Percentiles rank a stretch among this genome's conserved stretches.
These are phyloP conservation scores for Pomatostomus ruficeps DNA, from an alignment of 2,113 vertebrate genomes.

Conservation along the genomic window DNA sequence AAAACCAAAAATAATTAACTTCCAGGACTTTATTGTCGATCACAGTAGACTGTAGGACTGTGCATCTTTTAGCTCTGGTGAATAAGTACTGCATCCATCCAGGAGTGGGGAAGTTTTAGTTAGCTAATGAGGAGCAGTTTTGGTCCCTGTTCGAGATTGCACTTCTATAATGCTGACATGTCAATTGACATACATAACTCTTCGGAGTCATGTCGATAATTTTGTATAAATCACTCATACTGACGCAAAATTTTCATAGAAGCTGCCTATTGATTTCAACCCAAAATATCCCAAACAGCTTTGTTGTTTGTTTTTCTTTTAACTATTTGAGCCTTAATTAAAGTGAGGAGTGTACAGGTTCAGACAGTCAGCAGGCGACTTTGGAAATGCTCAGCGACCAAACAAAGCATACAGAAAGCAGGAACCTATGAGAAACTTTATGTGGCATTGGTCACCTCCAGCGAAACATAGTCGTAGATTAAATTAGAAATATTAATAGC, in stretches of 20 bases:
- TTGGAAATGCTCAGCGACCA: not conserved
- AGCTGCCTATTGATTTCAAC: conserved; percentile 2
- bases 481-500: not conserved
- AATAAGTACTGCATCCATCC: not conserved
- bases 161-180: not conserved
- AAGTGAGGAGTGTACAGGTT: not conserved
- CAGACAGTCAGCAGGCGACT: not conserved
- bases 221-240: conserved; percentile 17
- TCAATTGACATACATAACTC: not conserved
- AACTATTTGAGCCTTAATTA: not conserved
- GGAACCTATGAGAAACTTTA: not conserved
- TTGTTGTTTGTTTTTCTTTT: too few relatives aligned
- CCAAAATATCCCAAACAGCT: not conserved
- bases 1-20: not conserved
- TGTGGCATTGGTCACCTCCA: not conserved
- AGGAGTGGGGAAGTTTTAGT: not conserved
- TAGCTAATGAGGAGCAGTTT: not conserved
- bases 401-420: not conserved
- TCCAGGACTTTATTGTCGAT: not conserved
- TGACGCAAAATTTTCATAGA: not conserved
- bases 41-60: not conserved
- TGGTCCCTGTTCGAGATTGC: not conserved
- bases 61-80: not conserved
- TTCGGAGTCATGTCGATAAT: conserved; percentile 15
- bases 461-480: not conserved